These are phyloP conservation scores for Entomyzon cyanotis DNA, from an alignment of 2,113 vertebrate genomes.

Conservation along the genomic window DNA sequence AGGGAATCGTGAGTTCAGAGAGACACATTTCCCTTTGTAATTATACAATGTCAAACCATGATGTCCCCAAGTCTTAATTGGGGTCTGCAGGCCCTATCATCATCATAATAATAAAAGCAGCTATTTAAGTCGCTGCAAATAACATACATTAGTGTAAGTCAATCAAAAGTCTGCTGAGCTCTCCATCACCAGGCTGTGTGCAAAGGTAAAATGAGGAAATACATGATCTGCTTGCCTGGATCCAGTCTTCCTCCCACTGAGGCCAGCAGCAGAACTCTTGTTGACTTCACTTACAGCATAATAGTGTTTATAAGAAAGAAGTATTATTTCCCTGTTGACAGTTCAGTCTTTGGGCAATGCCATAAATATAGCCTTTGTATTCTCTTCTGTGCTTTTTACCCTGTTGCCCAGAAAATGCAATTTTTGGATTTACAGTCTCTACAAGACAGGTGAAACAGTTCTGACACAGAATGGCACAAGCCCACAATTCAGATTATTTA, in stretches of 20 bases:
- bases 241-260: not conserved
- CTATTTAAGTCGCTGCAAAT: slow-evolving; percentile 19
- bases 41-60: not conserved
- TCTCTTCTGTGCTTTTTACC: not conserved
- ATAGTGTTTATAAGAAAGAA: slow-evolving; percentile 34
- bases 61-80: not conserved
- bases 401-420: slow-evolving; percentile 3
- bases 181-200: not conserved
- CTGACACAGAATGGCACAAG: slow-evolving; percentile 1
- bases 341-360: slow-evolving; percentile 34
- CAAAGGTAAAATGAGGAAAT: slow-evolving; percentile 12
- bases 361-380: slow-evolving; percentile 49
- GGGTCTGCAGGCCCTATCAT: not conserved
- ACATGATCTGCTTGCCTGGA: not conserved
- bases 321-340: slow-evolving; percentile 49
- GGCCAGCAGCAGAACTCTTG: not conserved
- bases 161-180: slow-evolving; percentile 9
- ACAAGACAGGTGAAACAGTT: slow-evolving; percentile 45
- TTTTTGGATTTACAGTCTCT: slow-evolving; percentile 36
- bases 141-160: not conserved
- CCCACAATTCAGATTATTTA: slow-evolving; percentile 12
- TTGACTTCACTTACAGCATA: slow-evolving; percentile 30
- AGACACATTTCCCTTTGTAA: not conserved
- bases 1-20: not conserved
- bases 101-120: not conserved